Percentiles rank a stretch among this genome's conserved stretches.
These are phyloP conservation scores for Acanthiza pusilla DNA, from an alignment of 2,797 vertebrate species.

Conservation along the genomic window DNA sequence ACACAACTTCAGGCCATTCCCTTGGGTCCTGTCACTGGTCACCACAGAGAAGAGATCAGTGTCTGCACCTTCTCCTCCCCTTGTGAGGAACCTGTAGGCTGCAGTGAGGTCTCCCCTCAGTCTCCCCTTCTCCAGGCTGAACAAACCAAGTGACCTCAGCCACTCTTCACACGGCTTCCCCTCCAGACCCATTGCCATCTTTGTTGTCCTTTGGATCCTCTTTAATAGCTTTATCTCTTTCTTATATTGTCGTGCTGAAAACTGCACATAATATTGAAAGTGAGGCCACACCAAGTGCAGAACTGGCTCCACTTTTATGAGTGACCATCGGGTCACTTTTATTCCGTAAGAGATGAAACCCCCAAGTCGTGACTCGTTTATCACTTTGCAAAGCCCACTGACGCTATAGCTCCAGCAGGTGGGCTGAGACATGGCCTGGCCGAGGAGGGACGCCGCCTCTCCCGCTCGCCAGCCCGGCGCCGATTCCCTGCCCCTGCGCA, in stretches of 20 bases:
- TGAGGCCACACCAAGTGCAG: not conserved
- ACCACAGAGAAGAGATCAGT: not conserved
- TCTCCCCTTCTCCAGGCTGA: not conserved
- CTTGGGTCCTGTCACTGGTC: fast-evolving
- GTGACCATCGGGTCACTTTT: not conserved
- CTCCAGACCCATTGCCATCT: not conserved
- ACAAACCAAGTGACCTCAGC: not conserved
- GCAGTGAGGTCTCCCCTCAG: not conserved
- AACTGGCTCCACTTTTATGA: not conserved
- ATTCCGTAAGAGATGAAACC: not conserved
- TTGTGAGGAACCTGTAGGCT: not conserved
- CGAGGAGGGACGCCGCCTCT: not conserved
- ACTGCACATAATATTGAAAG: not conserved
- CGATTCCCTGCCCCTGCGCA: not conserved
- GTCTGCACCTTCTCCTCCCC: not conserved
- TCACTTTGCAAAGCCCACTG: not conserved
- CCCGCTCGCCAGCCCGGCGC: not conserved
- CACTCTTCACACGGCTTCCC: fast-evolving
- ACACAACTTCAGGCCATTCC: not conserved
- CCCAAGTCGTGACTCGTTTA: not conserved
- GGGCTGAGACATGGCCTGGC: not conserved
- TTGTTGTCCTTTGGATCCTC: not conserved
- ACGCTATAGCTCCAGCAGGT: not conserved
- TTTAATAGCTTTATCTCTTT: not conserved
- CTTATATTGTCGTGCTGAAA: not conserved